These are phyloP conservation scores for Arbacia lixula DNA, from an alignment of 53 echinoderm and acorn worm genomes.

Conservation along the genomic window DNA sequence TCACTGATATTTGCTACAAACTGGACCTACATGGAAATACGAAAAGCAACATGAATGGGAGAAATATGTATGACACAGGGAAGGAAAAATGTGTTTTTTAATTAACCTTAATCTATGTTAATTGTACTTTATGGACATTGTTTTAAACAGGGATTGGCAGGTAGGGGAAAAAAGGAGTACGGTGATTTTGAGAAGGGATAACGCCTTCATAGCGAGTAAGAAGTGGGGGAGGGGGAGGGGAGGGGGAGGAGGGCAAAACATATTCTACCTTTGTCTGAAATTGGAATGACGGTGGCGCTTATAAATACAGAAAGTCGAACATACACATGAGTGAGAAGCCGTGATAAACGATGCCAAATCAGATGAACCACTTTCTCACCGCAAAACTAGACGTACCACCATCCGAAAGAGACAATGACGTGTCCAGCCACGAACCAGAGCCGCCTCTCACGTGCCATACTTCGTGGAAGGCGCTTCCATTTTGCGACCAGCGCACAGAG, in stretches of 20 bases:
- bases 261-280: not conserved
- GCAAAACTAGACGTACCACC: not conserved
- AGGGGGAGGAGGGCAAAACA: not conserved
- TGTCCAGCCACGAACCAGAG: not conserved
- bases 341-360: not conserved
- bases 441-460: constrained; percentile 14
- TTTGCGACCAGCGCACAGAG: constrained; percentile 7
- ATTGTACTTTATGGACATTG: no score
- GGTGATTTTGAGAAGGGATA: no score
- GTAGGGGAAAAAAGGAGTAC: not conserved
- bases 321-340: not conserved
- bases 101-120: no score
- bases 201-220: no score
- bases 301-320: no score
- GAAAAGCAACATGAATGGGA: no score
- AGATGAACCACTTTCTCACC: constrained; percentile 6
- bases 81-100: no score
- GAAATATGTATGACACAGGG: no score
- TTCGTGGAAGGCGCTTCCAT: not conserved
- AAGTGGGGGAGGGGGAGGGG: not conserved
- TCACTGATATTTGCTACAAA: not conserved
- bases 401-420: not conserved
- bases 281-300: no score
- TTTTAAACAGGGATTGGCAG: not conserved
- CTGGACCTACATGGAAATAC: not conserved